A percentile compares a stretch with the other conserved stretches of the same genome.
Evolutionary conservation across 2,113 vertebrate species (phyloP).

Genomic region (Eurypyga helias): DNA sequence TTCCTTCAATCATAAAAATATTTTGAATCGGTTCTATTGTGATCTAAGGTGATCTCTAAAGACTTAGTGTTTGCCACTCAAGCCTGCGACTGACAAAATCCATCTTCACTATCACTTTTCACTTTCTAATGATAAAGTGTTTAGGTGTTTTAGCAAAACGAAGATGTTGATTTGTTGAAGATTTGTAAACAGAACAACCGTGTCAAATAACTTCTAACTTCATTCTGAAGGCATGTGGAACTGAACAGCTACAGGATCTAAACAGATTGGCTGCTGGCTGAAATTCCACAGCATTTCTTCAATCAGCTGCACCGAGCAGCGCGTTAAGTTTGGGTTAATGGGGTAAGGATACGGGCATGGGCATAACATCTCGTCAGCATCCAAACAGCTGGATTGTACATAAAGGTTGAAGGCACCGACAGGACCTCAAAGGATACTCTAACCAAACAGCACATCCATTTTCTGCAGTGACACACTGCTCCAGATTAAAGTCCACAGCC

Average conservation of each 20-base stretch:
- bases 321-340: neutral
- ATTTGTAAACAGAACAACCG: neutral
- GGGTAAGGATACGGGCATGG: fast-evolving
- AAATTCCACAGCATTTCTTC: neutral
- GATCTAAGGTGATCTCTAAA: neutral
- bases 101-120: neutral
- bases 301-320: neutral
- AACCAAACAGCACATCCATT: fast-evolving
- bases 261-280: neutral
- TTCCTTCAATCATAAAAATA: neutral
- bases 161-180: neutral
- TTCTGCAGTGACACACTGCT: neutral
- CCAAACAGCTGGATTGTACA: neutral
- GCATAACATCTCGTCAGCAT: neutral
- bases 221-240: neutral
- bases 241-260: neutral
- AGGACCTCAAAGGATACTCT: neutral
- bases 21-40: neutral
- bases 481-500: neutral
- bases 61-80: neutral
- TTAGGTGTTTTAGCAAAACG: neutral
- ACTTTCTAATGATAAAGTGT: neutral
- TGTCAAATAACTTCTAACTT: neutral
- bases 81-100: neutral
- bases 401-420: neutral